phyloP scores from a whole-genome alignment of 1,140 invertebrate genomes.

The Anoplolepis gracilipes region DNA sequence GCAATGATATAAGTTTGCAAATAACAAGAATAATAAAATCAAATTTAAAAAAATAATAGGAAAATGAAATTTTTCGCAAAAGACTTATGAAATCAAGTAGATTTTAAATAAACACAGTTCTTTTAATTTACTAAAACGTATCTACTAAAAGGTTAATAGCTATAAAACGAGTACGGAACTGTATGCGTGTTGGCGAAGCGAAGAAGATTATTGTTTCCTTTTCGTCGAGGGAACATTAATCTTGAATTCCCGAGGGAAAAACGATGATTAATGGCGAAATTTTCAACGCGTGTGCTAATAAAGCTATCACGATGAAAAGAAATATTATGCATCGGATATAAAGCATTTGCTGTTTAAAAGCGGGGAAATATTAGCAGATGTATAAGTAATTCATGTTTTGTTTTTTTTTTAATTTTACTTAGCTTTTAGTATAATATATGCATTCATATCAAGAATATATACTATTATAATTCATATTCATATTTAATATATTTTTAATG shows the following conservation, averaged over 20 bases:
- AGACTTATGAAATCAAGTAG: not conserved
- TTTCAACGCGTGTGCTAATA: conserved; percentile 67
- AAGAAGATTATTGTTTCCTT: conserved; percentile 55
- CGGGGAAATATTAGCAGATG: conserved; percentile 3
- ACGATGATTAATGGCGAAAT: conserved; percentile 69
- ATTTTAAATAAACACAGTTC: not conserved
- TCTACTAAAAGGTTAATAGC: conserved; percentile 41
- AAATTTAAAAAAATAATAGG: not conserved
- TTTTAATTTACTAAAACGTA: conserved; percentile 18
- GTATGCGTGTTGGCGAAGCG: conserved; percentile 26
- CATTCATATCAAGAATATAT: not conserved
- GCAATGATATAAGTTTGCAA: not conserved
- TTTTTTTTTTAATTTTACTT: conserved; percentile 5
- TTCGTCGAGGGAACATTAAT: conserved; percentile 62
- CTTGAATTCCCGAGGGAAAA: conserved; percentile 70
- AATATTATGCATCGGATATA: conserved; percentile 59
- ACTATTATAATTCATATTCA: not conserved
- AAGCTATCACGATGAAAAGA: conserved; percentile 72
- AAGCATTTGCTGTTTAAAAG: conserved; percentile 7
- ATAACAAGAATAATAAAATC: not conserved
- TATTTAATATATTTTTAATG: conserved; percentile 13
- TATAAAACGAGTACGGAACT: conserved; percentile 53
- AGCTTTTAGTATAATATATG: not conserved
- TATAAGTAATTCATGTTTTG: not conserved
- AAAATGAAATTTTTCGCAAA: not conserved